phyloP scores from a whole-genome alignment of 2,797 vertebrate genomes.

The Sebastes reedi region DNA sequence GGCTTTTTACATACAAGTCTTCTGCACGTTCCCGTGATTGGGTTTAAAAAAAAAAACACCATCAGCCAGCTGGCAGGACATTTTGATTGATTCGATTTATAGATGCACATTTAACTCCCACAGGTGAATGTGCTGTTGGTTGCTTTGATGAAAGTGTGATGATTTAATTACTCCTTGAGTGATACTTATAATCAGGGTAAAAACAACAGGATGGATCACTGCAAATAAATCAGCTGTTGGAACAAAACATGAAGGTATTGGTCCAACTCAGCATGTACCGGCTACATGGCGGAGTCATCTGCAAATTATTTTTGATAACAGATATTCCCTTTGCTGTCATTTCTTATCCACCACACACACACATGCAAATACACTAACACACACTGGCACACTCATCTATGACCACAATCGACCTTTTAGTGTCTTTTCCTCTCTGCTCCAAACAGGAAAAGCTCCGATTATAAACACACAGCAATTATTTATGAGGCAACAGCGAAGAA shows the following conservation, averaged over 20 bases:
- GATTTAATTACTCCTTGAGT: background rate
- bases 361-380: background rate
- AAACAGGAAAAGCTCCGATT: constrained; percentile 62
- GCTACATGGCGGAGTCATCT: background rate
- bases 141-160: background rate
- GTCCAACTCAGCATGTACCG: constrained; percentile 1
- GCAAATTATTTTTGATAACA: constrained; percentile 8
- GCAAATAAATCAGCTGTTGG: constrained; percentile 6
- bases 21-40: constrained; percentile 6
- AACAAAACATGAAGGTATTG: background rate
- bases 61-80: constrained; percentile 3
- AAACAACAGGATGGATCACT: background rate
- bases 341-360: background rate
- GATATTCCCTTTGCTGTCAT: constrained; percentile 18
- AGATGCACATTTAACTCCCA: background rate
- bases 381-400: background rate
- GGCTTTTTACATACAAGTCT: background rate
- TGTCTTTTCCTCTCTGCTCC: constrained; percentile 22
- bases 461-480: constrained; percentile 51
- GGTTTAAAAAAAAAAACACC: background rate
- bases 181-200: background rate
- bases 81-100: background rate
- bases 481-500: constrained; percentile 37
- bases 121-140: background rate
- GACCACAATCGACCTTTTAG: background rate